A percentile compares a stretch with the other conserved stretches of the same genome.
phyloP scores from a whole-genome alignment of 53 echinoderm and acorn worm genomes.

The Holothuria scabra region DNA sequence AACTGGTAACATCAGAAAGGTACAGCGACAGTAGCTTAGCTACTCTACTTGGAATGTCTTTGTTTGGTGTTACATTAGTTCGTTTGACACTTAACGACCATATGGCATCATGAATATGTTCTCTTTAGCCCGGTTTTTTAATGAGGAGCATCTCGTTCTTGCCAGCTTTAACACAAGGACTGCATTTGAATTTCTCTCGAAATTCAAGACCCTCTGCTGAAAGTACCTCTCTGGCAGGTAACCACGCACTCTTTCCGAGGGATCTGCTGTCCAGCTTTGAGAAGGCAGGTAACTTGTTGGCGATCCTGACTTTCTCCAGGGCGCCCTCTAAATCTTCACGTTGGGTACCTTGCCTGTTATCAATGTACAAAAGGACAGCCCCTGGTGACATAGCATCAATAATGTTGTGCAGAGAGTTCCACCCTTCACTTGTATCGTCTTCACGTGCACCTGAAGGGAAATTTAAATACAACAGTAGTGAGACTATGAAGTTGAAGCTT shows the following conservation, averaged over 20 bases:
- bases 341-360: background rate
- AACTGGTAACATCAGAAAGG: too few relatives aligned
- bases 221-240: background rate
- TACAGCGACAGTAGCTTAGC: too few relatives aligned
- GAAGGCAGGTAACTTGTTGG: background rate
- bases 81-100: too few relatives aligned
- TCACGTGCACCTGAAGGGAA: background rate
- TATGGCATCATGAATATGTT: too few relatives aligned
- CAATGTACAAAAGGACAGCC: background rate
- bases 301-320: background rate
- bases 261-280: background rate
- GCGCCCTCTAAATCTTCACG: background rate
- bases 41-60: too few relatives aligned
- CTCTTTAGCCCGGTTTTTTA: too few relatives aligned
- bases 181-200: background rate
- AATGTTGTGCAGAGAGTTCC: background rate
- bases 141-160: background rate
- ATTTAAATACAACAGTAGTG: background rate
- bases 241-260: constrained; percentile 9
- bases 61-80: too few relatives aligned
- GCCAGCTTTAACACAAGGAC: constrained; percentile 1
- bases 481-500: too few relatives aligned
- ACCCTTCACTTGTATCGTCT: background rate
- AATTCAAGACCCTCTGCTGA: background rate
- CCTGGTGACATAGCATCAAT: background rate